Evolutionary conservation across 1,140 invertebrate species (phyloP).

Genomic region (Gryon sp.): DNA sequence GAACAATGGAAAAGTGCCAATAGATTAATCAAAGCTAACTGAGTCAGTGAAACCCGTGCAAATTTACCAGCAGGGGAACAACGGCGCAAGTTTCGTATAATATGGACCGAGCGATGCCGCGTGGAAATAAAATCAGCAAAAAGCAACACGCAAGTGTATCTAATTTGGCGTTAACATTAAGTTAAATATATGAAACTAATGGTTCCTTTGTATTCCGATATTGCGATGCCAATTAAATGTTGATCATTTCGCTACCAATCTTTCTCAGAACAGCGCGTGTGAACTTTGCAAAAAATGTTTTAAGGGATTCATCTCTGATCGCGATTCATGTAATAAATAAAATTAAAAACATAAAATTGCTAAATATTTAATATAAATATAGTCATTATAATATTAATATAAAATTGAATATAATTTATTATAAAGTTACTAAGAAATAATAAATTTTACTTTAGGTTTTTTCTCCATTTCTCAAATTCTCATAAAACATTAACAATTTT

Average conservation of each 20-base stretch:
- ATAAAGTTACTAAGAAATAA: no score
- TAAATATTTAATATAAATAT: no score
- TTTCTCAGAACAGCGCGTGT: constrained; percentile 14
- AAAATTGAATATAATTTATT: no score
- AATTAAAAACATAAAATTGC: no score
- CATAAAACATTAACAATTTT: no score
- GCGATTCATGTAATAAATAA: no score
- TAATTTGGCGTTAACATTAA: constrained; percentile 53
- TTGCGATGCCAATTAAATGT: constrained; percentile 48
- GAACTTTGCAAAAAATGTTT: constrained; percentile 7
- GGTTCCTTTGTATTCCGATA: constrained; percentile 27
- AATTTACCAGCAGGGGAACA: constrained; percentile 57
- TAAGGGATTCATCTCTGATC: no score
- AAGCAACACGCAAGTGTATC: constrained; percentile 34
- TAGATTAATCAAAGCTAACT: constrained; percentile 68
- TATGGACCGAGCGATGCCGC: constrained; percentile 24
- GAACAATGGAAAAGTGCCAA: constrained; percentile 58
- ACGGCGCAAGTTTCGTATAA: constrained; percentile 20
- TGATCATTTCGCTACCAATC: constrained; percentile 39
- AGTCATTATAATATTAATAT: no score
- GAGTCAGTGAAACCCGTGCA: constrained; percentile 66
- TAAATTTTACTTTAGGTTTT: no score
- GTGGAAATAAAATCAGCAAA: constrained; percentile 47
- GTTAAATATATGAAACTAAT: constrained; percentile 59
- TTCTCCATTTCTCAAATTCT: no score